phyloP scores from a whole-genome alignment of 2,797 vertebrate genomes.

The Bufotes viridis region DNA sequence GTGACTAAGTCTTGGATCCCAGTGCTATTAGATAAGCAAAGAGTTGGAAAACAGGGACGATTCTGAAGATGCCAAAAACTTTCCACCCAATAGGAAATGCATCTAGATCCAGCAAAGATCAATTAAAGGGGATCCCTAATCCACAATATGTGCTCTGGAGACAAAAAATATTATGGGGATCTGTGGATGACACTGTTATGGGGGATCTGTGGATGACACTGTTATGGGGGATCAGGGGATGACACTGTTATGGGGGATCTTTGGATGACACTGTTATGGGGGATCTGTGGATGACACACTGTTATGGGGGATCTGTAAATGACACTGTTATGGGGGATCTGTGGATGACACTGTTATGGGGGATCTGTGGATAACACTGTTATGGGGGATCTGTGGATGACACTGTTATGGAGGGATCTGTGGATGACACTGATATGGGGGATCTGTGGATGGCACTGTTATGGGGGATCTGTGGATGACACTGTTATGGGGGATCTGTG shows the following conservation, averaged over 20 bases:
- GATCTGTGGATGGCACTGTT: no score
- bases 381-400: not conserved
- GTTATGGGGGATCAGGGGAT: not conserved
- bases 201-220: not conserved
- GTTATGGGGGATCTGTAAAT: not conserved
- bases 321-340: not conserved
- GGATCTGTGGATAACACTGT: not conserved
- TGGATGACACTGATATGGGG: no score
- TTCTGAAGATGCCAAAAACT: not conserved
- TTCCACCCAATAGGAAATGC: not conserved
- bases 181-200: not conserved
- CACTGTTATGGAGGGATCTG: not conserved
- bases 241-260: slow-evolving; percentile 1
- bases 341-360: not conserved
- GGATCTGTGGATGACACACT: not conserved
- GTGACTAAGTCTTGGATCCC: slow-evolving; percentile 12
- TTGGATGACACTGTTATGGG: not conserved
- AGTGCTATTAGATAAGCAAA: not conserved
- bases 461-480: no score
- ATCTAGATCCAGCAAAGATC: not conserved
- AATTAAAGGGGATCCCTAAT: not conserved
- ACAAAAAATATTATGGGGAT: not conserved
- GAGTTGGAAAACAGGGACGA: not conserved
- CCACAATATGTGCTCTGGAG: no score
- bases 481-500: no score